Percentiles rank a stretch among this genome's conserved stretches.
Evolutionary conservation across 2,797 vertebrate genomes (phyloP).

Genomic region (Chelidonichthys spinosus): DNA sequence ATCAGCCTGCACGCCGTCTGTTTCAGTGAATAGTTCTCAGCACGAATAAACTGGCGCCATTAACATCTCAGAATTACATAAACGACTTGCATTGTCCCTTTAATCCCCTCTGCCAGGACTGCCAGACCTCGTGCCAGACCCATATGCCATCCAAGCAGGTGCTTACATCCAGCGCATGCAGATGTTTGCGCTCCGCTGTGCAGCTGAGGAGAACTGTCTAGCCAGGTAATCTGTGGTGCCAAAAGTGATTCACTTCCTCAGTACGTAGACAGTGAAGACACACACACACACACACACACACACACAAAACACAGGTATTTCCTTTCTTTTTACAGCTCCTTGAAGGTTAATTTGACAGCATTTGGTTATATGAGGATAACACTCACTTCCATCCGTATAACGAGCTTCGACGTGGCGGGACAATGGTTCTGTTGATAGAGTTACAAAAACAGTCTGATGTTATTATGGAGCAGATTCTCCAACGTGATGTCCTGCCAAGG

Average conservation of each 20-base stretch:
- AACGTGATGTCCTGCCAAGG: slow-evolving; percentile 70
- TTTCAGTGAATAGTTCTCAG: slow-evolving; percentile 20
- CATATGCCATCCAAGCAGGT: slow-evolving; percentile 88
- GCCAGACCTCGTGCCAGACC: slow-evolving; percentile 88
- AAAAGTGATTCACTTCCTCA: slow-evolving; percentile 53
- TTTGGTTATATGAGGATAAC: slow-evolving; percentile 18
- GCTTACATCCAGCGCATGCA: slow-evolving; percentile 88
- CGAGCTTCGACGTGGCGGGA: slow-evolving; percentile 5
- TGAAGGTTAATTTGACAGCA: slow-evolving; percentile 17
- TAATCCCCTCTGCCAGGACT: slow-evolving; percentile 77
- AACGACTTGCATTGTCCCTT: slow-evolving; percentile 23
- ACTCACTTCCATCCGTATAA: slow-evolving; percentile 12
- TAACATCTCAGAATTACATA: slow-evolving; percentile 4
- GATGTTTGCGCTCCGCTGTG: slow-evolving; percentile 89
- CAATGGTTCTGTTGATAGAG: slow-evolving; percentile 30
- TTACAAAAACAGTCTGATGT: slow-evolving; percentile 44
- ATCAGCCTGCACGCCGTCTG: slow-evolving; percentile 13
- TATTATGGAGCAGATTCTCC: slow-evolving; percentile 57
- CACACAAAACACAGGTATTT: slow-evolving; percentile 24
- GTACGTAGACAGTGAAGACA: slow-evolving; percentile 24
- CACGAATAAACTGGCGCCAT: slow-evolving; percentile 8
- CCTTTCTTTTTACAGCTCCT: slow-evolving; percentile 22
- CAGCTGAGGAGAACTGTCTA: slow-evolving; percentile 90
- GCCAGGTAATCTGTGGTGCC: slow-evolving; percentile 82
- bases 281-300: slow-evolving; percentile 2